Base-by-base conservation (phyloP, 2,888 invertebrate species). In the Galeopsomyia nigrocyanea region DNA sequence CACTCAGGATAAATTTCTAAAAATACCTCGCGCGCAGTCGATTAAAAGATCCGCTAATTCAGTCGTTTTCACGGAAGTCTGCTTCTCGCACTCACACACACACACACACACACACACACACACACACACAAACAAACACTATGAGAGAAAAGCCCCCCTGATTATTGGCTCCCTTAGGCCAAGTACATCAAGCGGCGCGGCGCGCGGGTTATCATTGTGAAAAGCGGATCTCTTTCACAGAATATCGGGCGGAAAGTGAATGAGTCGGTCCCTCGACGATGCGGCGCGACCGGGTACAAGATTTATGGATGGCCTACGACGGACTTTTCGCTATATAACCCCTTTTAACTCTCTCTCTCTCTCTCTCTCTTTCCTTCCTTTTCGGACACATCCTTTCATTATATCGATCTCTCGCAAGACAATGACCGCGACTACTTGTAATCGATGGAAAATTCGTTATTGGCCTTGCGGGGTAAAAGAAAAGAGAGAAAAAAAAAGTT, bases 251-350 rank as follows among this genome's bases (percentile, higher is more conserved):
- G 81, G 80, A 80, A 81, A 80, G 83, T 80, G 84, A 85, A 85
- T 84, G 84, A 85, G 83, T 84, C 83, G 83, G 13, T 84, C 84
- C 84, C 84, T 82, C 83, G 84, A 82, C 83, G 84, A 84, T 83
- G 76, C 9, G 17, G 26, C 26, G 26, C 26, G 26, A 2, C 26
- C 26, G 53, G 19, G 19, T 80, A 81, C 80, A 84, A 85, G 86
- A 86, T 86, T 86, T 86, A 86, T 86, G 83, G 84, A 39, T 80
- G 80, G 81, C 79, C 80, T 82, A 79, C 77, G 80, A 79, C 81
- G 79, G 80, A 68, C 26, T 17, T 56, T 46, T 61, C 47, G 16
- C 62, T 63, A 76, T 71, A 80, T 82, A 85, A 84, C 85, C 84
- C 83, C 79, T 77, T 80, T n/a, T 70, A 3, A 17, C 19, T 53